Percentiles rank a stretch among this genome's conserved stretches.
Conservation (phyloP, 2,113 vertebrate genomes). For the Phylloscopus whistleri region DNA sequence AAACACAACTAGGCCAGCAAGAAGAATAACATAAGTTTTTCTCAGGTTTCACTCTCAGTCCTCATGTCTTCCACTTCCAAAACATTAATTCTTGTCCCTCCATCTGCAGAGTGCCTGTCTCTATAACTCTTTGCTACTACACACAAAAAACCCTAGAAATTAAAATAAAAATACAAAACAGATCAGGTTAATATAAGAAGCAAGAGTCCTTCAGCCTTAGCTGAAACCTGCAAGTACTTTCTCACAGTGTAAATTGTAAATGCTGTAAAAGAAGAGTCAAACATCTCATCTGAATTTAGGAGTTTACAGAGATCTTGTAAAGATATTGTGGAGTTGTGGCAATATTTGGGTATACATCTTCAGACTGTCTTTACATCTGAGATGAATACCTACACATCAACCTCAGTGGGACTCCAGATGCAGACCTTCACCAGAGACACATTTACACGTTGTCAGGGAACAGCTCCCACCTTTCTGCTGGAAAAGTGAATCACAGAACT, state of each 20-base stretch:
- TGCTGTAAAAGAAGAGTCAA: not conserved
- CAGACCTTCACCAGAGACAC: not conserved
- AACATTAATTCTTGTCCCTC: not conserved
- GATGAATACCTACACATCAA: not conserved
- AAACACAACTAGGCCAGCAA: not conserved
- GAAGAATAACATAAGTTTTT: not conserved
- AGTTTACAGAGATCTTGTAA: not conserved
- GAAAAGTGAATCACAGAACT: not conserved
- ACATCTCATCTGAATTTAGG: not conserved
- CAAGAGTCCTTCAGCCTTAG: not conserved
- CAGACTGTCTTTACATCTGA: not conserved
- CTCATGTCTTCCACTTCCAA: not conserved
- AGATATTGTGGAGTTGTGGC: not conserved
- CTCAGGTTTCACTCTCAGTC: not conserved
- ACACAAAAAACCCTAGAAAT: not conserved
- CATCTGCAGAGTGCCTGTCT: not conserved
- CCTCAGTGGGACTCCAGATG: not conserved
- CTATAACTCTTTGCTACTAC: not conserved
- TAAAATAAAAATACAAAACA: not conserved
- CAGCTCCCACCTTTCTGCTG: not conserved
- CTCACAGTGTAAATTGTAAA: not conserved
- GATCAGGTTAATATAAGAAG: not conserved
- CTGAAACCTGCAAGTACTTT: not conserved
- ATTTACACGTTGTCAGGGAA: accelerated
- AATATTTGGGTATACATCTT: not conserved